Conservation (phyloP, 1,140 invertebrate species). For the Drosophila funebris region DNA sequence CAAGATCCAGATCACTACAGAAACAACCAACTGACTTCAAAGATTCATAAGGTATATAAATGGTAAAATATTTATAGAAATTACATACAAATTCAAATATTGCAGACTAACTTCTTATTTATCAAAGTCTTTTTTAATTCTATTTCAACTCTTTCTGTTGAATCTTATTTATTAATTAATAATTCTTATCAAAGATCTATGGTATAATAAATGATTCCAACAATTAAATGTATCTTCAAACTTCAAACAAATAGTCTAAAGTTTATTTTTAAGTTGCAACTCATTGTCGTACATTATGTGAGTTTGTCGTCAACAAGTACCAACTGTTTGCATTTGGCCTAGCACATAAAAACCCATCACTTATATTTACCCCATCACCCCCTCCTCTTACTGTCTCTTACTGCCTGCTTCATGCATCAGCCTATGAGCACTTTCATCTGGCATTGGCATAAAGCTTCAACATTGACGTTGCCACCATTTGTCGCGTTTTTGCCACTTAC, state of each 20-base stretch:
- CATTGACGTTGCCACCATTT: conserved; percentile 49
- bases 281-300: background rate
- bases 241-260: background rate
- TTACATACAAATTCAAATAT: too few species aligned
- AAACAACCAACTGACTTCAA: too few species aligned
- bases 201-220: too few species aligned
- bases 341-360: conserved; percentile 9
- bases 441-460: conserved; percentile 25
- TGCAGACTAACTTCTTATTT: too few species aligned
- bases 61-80: too few species aligned
- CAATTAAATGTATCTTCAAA: too few species aligned
- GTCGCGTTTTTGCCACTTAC: conserved; percentile 64
- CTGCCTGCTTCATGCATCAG: background rate
- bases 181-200: too few species aligned
- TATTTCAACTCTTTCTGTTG: too few species aligned
- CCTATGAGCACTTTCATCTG: conserved; percentile 33
- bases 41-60: too few species aligned
- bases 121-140: too few species aligned
- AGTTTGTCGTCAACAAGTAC: background rate
- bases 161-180: too few species aligned
- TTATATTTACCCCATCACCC: background rate
- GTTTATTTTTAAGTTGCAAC: background rate
- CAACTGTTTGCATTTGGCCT: conserved; percentile 15
- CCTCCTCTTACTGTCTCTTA: background rate
- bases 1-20: too few species aligned